These are phyloP conservation scores for Rosalia funebris DNA, from an alignment of 2,888 invertebrate species.

Conservation along the genomic window DNA sequence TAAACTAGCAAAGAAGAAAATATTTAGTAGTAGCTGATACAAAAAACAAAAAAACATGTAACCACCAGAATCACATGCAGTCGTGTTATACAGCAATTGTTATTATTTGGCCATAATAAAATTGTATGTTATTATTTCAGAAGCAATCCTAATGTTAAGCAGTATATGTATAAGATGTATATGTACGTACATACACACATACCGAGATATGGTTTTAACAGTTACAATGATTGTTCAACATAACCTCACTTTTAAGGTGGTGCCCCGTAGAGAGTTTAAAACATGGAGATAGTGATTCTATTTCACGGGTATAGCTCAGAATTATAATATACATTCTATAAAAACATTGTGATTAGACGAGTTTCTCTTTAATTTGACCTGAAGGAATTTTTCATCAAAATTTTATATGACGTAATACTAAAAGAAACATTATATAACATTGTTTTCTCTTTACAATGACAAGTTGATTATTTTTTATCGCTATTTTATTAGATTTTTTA, in stretches of 20 bases:
- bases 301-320: conserved; percentile 52
- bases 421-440: conserved; percentile 26
- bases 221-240: conserved; percentile 16
- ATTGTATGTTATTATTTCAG: conserved; percentile 2
- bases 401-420: conserved; percentile 31
- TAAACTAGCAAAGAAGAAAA: not conserved
- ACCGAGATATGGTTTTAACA: conserved; percentile 18
- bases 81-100: not conserved
- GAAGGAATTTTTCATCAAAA: conserved; percentile 34
- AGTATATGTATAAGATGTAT: conserved; percentile 1
- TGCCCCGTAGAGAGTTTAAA: conserved; percentile 41
- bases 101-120: conserved; percentile 20
- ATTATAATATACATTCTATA: conserved; percentile 51
- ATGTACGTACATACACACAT: conserved; percentile 9
- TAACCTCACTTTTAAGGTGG: conserved; percentile 40
- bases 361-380: conserved; percentile 24
- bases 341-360: conserved; percentile 53
- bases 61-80: too few relatives aligned
- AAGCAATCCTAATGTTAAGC: conserved; percentile 5
- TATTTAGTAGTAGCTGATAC: not conserved
- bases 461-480: conserved; percentile 46
- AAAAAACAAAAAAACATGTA: not conserved
- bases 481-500: conserved; percentile 43
- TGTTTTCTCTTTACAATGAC: conserved; percentile 32
- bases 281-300: conserved; percentile 43